phyloP scores from a whole-genome alignment of 2,888 invertebrate genomes.

The Polydesmus complanatus region DNA sequence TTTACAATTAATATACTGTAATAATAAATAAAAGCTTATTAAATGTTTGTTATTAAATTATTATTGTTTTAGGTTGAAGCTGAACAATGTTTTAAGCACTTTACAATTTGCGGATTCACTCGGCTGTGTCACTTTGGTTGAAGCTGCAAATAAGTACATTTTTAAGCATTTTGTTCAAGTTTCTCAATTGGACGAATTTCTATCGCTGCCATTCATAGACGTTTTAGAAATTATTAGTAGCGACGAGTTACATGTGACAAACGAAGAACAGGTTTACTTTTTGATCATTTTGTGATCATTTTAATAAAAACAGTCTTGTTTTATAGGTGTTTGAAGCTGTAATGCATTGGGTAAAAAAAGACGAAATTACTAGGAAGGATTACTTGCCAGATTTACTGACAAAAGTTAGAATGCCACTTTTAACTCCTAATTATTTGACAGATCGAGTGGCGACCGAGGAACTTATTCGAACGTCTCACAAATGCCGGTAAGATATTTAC shows the following conservation, averaged over 20 bases:
- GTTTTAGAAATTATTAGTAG: constrained; percentile 52
- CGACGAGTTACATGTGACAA: constrained; percentile 60
- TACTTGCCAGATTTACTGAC: constrained; percentile 55
- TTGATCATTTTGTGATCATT: background rate
- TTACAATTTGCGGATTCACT: constrained; percentile 65
- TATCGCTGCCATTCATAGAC: constrained; percentile 46
- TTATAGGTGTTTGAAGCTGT: constrained; percentile 62
- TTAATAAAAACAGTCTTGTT: background rate
- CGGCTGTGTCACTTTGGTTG: constrained; percentile 52
- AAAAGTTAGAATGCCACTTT: constrained; percentile 60
- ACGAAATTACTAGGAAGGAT: constrained; percentile 41
- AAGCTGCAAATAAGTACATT: constrained; percentile 62
- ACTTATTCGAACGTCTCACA: constrained; percentile 57
- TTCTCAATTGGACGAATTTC: constrained; percentile 59
- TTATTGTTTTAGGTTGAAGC: constrained; percentile 54
- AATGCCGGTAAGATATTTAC: constrained; percentile 45
- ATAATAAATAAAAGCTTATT: background rate
- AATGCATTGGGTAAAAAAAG: constrained; percentile 62
- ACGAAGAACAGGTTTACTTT: constrained; percentile 49
- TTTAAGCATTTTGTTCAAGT: constrained; percentile 66
- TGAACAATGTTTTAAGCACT: constrained; percentile 65
- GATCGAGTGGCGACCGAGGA: constrained; percentile 67
- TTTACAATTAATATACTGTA: background rate
- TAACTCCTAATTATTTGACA: constrained; percentile 66
- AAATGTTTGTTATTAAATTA: constrained; percentile 1